Conservation (phyloP, 2,113 vertebrate species). For the Dipodomys spectabilis region DNA sequence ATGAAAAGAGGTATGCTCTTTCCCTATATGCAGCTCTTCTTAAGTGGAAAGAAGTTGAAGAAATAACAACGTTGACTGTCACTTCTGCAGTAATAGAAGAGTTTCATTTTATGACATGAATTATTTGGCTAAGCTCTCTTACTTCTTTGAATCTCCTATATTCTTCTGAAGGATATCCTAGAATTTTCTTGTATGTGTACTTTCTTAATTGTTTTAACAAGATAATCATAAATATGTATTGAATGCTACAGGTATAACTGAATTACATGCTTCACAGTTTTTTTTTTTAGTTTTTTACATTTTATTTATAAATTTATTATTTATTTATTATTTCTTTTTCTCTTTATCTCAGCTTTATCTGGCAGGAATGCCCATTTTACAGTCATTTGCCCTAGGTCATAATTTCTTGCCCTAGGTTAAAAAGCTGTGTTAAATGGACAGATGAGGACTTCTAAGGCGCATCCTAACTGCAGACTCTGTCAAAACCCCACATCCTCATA, state of each 20-base stretch:
- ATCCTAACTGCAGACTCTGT: background rate
- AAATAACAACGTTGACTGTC: background rate
- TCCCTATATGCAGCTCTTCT: background rate
- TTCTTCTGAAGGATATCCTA: background rate
- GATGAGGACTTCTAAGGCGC: background rate
- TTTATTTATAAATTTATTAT: no score
- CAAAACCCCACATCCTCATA: background rate
- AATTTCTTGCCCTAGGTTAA: background rate
- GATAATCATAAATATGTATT: background rate
- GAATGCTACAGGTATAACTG: background rate
- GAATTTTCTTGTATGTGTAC: background rate
- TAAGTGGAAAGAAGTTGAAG: background rate
- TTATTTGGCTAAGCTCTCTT: background rate
- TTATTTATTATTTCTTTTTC: background rate
- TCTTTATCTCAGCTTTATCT: background rate
- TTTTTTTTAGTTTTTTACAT: no score
- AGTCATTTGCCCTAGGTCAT: background rate
- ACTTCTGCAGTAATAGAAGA: background rate
- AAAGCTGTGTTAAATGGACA: background rate
- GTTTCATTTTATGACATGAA: background rate
- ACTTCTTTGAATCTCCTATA: background rate
- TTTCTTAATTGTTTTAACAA: background rate
- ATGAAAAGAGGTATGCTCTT: no score
- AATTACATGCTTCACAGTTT: background rate
- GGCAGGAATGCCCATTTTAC: background rate